These are phyloP conservation scores for Thripadectes ignobilis DNA, from an alignment of 2,797 vertebrate species.

Conservation along the genomic window DNA sequence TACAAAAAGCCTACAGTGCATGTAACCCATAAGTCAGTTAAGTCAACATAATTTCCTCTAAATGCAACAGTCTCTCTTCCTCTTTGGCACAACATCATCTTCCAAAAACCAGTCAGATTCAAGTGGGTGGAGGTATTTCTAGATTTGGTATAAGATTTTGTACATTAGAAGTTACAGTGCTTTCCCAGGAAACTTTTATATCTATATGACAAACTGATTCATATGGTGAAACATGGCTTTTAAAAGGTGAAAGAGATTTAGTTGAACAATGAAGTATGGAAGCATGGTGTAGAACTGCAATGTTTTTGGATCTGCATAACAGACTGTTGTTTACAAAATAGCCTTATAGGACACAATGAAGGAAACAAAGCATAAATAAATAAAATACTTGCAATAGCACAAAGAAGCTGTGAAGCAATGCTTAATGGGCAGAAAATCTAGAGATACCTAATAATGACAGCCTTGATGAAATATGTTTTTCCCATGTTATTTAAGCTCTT, in stretches of 20 bases:
- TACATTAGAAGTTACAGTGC: conserved; percentile 14
- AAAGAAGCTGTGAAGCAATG: not conserved
- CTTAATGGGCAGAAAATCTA: not conserved
- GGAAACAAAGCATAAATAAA: not conserved
- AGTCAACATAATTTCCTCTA: not conserved
- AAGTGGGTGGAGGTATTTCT: not conserved
- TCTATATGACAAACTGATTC: conserved; percentile 33
- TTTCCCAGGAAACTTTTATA: not conserved
- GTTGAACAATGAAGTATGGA: conserved; percentile 22
- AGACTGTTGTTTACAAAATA: not conserved
- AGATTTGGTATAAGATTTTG: not conserved
- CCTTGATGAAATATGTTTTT: not conserved
- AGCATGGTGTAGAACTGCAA: not conserved
- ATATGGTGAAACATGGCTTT: conserved; percentile 18
- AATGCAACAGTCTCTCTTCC: not conserved
- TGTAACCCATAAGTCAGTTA: not conserved
- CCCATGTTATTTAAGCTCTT: not conserved
- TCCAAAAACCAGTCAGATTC: not conserved
- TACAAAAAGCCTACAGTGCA: not conserved
- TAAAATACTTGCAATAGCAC: not conserved
- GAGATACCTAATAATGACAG: not conserved
- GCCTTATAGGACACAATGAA: not conserved
- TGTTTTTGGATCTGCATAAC: not conserved
- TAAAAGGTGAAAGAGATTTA: conserved; percentile 30
- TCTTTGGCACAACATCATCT: not conserved